phyloP scores from a whole-genome alignment of 2,888 invertebrate species.

The Aquatica leii region DNA sequence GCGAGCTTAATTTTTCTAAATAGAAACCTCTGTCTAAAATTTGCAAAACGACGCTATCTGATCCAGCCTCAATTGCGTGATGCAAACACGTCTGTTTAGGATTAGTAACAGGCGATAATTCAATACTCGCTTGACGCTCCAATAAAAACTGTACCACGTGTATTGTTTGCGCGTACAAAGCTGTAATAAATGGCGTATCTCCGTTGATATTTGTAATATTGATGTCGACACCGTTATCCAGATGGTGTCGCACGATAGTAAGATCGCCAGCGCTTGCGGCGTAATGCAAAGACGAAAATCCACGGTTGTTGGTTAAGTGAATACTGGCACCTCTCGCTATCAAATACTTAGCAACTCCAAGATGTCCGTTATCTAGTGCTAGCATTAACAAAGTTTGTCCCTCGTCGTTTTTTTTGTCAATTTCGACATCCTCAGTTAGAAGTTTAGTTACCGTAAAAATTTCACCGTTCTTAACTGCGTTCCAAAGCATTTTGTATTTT shows the following conservation, averaged over 20 bases:
- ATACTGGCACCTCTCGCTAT: background rate
- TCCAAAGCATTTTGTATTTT: background rate
- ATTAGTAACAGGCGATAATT: background rate
- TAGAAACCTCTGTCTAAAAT: background rate
- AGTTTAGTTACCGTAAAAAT: background rate
- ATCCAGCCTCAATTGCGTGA: background rate
- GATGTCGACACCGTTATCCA: background rate
- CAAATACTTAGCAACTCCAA: background rate
- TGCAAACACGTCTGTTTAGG: background rate
- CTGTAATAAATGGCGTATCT: background rate
- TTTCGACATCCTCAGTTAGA: background rate
- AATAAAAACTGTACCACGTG: background rate
- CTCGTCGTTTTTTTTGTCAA: background rate
- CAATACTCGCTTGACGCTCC: background rate
- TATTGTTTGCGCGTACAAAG: background rate
- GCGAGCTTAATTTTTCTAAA: background rate
- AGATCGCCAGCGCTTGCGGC: background rate
- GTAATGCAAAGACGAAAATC: background rate
- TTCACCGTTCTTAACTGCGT: background rate
- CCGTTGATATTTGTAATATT: background rate
- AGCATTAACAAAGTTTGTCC: background rate
- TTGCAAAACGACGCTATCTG: background rate
- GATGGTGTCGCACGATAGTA: background rate
- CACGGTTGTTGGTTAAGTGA: background rate
- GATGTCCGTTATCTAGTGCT: background rate